Evolutionary conservation across 2,888 invertebrate genomes (phyloP).

Genomic region (Blastobasis lacticolella): DNA sequence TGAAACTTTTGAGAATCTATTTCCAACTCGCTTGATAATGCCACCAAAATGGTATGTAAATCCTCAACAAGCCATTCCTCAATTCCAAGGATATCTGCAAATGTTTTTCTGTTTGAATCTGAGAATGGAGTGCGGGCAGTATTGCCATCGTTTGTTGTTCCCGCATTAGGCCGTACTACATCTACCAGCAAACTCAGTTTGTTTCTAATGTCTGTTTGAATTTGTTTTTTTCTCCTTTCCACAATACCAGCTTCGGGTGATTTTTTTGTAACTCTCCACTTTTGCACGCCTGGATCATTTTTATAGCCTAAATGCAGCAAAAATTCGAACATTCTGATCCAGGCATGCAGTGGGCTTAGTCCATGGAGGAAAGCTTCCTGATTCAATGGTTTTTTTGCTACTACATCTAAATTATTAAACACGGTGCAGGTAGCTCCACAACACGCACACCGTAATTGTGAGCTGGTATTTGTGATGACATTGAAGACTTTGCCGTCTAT

Average conservation of each 20-base stretch:
- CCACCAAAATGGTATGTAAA: slow-evolving; percentile 4
- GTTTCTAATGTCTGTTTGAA: background rate
- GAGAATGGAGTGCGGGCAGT: slow-evolving; percentile 1
- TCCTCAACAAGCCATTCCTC: slow-evolving; percentile 3
- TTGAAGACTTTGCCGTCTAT: background rate
- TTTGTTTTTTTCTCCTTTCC: background rate
- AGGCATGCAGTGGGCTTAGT: background rate
- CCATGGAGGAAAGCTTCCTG: background rate
- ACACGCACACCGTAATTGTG: background rate
- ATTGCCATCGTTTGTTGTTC: slow-evolving; percentile 1
- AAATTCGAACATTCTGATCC: background rate
- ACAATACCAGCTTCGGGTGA: background rate
- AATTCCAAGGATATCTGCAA: slow-evolving; percentile 4
- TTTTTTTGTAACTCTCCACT: background rate
- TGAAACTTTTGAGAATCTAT: slow-evolving; percentile 7
- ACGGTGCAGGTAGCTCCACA: background rate
- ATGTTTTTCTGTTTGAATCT: background rate
- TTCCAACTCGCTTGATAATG: slow-evolving; percentile 3
- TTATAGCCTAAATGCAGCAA: background rate
- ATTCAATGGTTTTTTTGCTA: background rate
- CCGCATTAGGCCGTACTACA: slow-evolving; percentile 1
- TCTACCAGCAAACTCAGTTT: slow-evolving; percentile 1
- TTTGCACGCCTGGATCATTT: background rate
- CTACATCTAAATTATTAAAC: background rate
- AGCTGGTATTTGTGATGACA: background rate